Evolutionary conservation across 2,888 invertebrate genomes (phyloP).

Genomic region (Drosophila lacicola): DNA sequence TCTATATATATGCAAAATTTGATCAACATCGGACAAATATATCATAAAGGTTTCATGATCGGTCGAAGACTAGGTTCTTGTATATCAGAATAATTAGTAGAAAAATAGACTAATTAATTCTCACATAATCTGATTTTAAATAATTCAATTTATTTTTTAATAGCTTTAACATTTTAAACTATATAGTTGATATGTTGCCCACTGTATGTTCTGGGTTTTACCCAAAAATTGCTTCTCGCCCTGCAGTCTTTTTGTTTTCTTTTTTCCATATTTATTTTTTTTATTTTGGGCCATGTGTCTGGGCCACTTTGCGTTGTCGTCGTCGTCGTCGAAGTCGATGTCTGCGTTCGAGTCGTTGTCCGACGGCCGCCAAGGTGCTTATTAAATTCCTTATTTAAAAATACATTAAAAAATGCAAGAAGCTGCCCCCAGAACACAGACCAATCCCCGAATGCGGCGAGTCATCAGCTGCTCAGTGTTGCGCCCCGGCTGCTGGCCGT

Average conservation of each 20-base stretch:
- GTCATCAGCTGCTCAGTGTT: constrained; percentile 44
- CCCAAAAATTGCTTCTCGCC: constrained; percentile 72
- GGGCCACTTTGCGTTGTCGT: constrained; percentile 79
- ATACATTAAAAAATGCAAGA: constrained; percentile 82
- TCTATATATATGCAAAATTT: too few species aligned
- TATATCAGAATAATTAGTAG: too few species aligned
- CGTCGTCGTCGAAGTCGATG: constrained; percentile 31
- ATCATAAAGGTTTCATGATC: too few species aligned
- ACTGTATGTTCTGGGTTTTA: constrained; percentile 51
- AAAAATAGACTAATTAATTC: too few species aligned
- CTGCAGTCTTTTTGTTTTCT: constrained; percentile 58
- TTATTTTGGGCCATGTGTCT: constrained; percentile 70
- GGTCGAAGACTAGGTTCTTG: too few species aligned
- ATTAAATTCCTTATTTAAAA: constrained; percentile 81
- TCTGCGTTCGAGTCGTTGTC: constrained; percentile 60
- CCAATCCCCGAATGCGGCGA: constrained; percentile 57
- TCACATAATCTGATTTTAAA: not conserved
- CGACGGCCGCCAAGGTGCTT: constrained; percentile 78
- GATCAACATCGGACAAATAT: too few species aligned
- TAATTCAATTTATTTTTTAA: not conserved
- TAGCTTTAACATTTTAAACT: not conserved
- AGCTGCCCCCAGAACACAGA: constrained; percentile 64
- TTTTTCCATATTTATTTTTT: constrained; percentile 17
- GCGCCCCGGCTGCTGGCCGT: constrained; percentile 31
- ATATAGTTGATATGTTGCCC: constrained; percentile 24